Conservation (phyloP, 2,888 invertebrate genomes). For the Periphyllus acericola region DNA sequence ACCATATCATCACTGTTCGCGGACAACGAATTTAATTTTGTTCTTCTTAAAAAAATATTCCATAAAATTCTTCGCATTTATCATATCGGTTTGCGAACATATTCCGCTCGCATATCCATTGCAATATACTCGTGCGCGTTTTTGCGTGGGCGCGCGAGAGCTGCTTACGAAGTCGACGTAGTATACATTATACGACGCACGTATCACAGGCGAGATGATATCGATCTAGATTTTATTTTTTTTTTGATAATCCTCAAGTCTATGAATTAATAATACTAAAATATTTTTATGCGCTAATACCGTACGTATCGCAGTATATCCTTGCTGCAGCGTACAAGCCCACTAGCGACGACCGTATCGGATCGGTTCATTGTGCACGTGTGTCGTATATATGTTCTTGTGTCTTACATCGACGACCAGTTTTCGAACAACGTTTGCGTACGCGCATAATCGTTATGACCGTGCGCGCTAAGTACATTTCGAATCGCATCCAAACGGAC, state of each 20-base stretch:
- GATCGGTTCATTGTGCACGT: constrained; percentile 17
- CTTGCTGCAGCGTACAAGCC: neutral
- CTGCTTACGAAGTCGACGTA: neutral
- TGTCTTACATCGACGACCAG: constrained; percentile 27
- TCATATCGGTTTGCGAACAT: too few relatives aligned
- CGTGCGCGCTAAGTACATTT: neutral
- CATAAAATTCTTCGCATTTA: too few relatives aligned
- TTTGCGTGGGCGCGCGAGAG: neutral
- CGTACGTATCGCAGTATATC: neutral
- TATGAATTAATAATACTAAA: constrained; percentile 31
- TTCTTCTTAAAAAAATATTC: too few relatives aligned
- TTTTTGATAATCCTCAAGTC: constrained; percentile 22
- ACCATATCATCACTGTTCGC: too few relatives aligned
- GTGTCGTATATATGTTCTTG: neutral
- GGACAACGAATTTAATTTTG: too few relatives aligned
- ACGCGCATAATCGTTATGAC: neutral
- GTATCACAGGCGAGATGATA: neutral
- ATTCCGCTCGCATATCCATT: too few relatives aligned
- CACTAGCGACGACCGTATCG: constrained; percentile 22
- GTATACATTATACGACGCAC: neutral
- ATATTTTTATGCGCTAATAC: neutral
- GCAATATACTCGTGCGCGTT: neutral
- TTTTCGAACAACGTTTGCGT: constrained; percentile 41
- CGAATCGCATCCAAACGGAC: neutral
- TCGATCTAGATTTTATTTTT: constrained; percentile 7